These are phyloP conservation scores for Caenorhabditis tropicalis DNA, from an alignment of 1,140 invertebrate species.

Conservation along the genomic window DNA sequence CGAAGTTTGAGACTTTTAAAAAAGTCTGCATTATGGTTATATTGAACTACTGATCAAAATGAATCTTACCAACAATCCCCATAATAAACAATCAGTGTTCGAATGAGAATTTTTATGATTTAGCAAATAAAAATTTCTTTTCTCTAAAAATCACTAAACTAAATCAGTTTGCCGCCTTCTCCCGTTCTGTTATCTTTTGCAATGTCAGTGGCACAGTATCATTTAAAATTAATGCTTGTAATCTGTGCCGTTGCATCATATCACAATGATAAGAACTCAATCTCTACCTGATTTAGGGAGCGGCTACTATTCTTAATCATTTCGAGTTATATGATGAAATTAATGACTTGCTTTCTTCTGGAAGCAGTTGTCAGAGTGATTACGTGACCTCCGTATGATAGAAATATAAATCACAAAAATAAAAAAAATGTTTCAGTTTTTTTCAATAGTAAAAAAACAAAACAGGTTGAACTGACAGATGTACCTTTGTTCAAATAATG, in stretches of 20 bases:
- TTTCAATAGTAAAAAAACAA: too few relatives aligned
- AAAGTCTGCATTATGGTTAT: background rate
- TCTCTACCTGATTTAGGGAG: background rate
- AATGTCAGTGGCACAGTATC: background rate
- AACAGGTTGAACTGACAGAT: too few relatives aligned
- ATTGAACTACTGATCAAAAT: background rate
- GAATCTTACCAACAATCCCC: background rate
- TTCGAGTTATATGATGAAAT: conserved; percentile 36
- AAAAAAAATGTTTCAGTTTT: too few relatives aligned
- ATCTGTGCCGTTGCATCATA: conserved; percentile 36
- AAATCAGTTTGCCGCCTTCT: background rate
- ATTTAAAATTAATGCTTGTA: conserved; percentile 11
- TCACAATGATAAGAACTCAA: conserved; percentile 7
- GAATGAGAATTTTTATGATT: background rate
- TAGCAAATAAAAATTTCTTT: background rate
- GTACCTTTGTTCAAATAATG: too few relatives aligned
- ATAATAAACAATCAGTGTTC: background rate
- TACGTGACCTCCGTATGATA: too few relatives aligned
- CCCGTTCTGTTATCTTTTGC: background rate
- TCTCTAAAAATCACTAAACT: background rate
- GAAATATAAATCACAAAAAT: too few relatives aligned
- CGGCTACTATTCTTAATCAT: background rate
- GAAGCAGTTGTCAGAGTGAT: too few relatives aligned
- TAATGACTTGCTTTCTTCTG: background rate
- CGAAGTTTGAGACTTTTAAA: conserved; percentile 5